These are phyloP conservation scores for Macrosiphum euphorbiae DNA, from an alignment of 2,888 invertebrate genomes.

Conservation along the genomic window DNA sequence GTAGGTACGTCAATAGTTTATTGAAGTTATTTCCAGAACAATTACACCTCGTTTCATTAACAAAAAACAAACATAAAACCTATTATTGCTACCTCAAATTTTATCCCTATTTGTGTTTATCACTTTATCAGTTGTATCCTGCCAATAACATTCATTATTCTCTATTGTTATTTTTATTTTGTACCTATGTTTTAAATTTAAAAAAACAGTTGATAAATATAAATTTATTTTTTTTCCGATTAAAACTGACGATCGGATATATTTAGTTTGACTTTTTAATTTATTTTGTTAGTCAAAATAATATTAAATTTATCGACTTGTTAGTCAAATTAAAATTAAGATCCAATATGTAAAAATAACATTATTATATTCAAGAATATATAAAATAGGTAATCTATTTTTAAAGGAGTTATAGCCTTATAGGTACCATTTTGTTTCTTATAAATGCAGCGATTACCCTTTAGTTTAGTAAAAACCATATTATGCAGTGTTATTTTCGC, in stretches of 20 bases:
- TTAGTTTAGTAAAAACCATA: not conserved
- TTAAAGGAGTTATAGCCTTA: not conserved
- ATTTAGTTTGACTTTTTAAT: not conserved
- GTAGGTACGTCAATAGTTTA: not conserved
- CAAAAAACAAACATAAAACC: not conserved
- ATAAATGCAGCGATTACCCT: not conserved
- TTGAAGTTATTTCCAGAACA: not conserved
- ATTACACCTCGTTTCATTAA: not conserved
- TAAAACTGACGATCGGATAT: not conserved
- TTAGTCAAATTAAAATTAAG: not conserved
- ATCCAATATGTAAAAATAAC: not conserved
- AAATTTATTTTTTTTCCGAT: not conserved
- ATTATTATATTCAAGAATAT: too few species aligned
- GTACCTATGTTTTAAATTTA: not conserved
- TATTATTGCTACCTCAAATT: not conserved
- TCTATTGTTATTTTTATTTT: not conserved
- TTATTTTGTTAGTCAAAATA: not conserved
- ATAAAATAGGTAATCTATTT: not conserved
- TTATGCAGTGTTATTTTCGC: not conserved
- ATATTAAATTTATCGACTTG: not conserved
- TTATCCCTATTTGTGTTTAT: not conserved
- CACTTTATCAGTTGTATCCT: not conserved
- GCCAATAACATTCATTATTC: too few species aligned
- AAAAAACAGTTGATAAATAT: not conserved
- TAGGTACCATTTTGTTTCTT: not conserved